These are phyloP conservation scores for Ptychadena robeensis DNA, from an alignment of 2,797 vertebrate species.

Conservation along the genomic window DNA sequence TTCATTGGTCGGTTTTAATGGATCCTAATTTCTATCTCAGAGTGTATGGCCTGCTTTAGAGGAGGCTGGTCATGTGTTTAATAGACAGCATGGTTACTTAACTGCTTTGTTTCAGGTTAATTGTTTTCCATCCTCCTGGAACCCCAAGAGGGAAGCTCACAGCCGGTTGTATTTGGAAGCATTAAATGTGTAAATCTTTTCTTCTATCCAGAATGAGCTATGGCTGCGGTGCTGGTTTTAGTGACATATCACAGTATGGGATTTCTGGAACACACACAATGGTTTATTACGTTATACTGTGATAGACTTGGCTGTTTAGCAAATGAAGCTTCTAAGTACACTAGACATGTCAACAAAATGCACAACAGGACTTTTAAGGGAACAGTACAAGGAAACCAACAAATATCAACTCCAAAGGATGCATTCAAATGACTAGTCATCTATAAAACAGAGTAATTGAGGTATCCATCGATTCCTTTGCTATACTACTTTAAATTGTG, in stretches of 20 bases:
- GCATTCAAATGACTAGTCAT: too few relatives aligned
- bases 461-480: too few relatives aligned
- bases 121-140: neutral
- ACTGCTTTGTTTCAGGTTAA: neutral
- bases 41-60: neutral
- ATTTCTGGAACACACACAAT: neutral
- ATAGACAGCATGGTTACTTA: neutral
- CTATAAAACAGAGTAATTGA: too few relatives aligned
- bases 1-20: too few relatives aligned
- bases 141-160: neutral
- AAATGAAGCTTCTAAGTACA: too few relatives aligned
- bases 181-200: neutral
- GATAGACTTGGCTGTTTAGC: neutral
- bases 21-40: too few relatives aligned
- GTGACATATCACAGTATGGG: neutral
- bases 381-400: too few relatives aligned
- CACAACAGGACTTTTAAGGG: too few relatives aligned
- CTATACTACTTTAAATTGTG: too few relatives aligned
- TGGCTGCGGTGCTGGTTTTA: neutral
- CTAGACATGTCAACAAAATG: too few relatives aligned
- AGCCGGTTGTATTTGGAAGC: neutral
- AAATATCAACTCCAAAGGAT: too few relatives aligned
- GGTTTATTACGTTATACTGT: neutral
- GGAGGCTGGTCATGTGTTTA: neutral
- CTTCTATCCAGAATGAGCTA: neutral